Evolutionary conservation across 23 tunicate species (phyloP).

Genomic region (Styela plicata): DNA sequence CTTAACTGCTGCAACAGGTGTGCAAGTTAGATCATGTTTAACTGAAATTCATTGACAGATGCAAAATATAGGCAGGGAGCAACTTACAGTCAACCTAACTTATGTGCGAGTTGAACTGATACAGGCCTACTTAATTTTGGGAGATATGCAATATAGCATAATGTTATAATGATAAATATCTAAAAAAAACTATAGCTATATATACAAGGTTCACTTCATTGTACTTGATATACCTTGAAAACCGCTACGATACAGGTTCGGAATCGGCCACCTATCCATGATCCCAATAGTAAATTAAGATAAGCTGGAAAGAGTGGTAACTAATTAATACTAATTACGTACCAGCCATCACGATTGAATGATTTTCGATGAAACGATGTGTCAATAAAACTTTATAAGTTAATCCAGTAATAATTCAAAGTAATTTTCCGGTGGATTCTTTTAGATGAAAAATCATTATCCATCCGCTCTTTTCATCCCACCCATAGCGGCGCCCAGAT

Average conservation of each 20-base stretch:
- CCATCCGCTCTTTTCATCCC: not conserved
- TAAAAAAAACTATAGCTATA: not conserved
- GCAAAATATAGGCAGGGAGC: no score
- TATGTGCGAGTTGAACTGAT: no score
- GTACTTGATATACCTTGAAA: not conserved
- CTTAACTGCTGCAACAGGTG: no score
- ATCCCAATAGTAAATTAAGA: slow-evolving; percentile 20
- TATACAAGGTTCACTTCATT: not conserved
- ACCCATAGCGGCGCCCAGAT: not conserved
- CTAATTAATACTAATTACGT: slow-evolving; percentile 45
- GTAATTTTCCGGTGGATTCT: slow-evolving; percentile 6
- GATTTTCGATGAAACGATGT: not conserved
- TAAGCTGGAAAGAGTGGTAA: slow-evolving; percentile 47
- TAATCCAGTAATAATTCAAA: not conserved
- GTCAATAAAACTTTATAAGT: not conserved
- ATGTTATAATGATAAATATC: not conserved
- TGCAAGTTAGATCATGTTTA: no score
- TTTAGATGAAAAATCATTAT: slow-evolving; percentile 3
- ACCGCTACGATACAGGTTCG: no score
- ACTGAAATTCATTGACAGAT: no score
- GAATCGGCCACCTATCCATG: slow-evolving; percentile 8
- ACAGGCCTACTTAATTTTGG: not conserved
- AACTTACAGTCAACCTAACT: no score
- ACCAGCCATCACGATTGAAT: slow-evolving; percentile 57
- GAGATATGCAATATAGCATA: not conserved